Percentiles rank a stretch among this genome's conserved stretches.
Evolutionary conservation across 2,113 vertebrate species (phyloP).

Genomic region (Toxostoma redivivum): DNA sequence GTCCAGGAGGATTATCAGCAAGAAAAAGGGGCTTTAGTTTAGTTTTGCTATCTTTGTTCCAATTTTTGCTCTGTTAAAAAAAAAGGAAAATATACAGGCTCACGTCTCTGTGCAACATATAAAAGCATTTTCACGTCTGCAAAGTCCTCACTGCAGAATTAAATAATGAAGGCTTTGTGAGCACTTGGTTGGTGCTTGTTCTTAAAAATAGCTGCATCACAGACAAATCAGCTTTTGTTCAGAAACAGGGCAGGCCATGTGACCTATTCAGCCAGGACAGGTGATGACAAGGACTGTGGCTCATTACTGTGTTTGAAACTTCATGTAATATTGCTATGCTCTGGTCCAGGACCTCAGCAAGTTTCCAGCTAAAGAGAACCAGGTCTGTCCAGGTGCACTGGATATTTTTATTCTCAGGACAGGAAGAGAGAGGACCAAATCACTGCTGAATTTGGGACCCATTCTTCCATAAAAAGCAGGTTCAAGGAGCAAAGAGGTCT

Average conservation of each 20-base stretch:
- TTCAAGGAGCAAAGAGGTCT: background rate
- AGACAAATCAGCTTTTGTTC: slow-evolving; percentile 38
- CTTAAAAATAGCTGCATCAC: slow-evolving; percentile 47
- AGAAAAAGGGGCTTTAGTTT: slow-evolving; percentile 13
- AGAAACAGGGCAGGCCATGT: background rate
- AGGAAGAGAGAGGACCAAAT: background rate
- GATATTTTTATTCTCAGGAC: background rate
- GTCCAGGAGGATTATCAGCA: slow-evolving; percentile 36
- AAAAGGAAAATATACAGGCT: slow-evolving; percentile 15
- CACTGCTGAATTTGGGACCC: background rate
- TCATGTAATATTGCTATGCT: background rate
- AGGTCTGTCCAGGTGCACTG: background rate
- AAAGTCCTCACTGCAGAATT: background rate
- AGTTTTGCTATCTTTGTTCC: slow-evolving; percentile 25
- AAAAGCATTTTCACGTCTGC: slow-evolving; percentile 17
- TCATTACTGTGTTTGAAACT: background rate
- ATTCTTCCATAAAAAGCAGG: background rate
- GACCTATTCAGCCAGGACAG: background rate
- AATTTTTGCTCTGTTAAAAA: slow-evolving; percentile 6
- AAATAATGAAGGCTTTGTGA: slow-evolving; percentile 44
- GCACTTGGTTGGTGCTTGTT: background rate
- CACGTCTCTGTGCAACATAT: background rate
- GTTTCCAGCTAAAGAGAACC: background rate
- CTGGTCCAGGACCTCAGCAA: background rate
- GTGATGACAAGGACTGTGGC: slow-evolving; percentile 13